Evolutionary conservation across 37 sponge, comb jelly and placozoan species (phyloP), one percentile per base, ranked within the genome.

Genomic region (Halichondria panicea): DNA sequence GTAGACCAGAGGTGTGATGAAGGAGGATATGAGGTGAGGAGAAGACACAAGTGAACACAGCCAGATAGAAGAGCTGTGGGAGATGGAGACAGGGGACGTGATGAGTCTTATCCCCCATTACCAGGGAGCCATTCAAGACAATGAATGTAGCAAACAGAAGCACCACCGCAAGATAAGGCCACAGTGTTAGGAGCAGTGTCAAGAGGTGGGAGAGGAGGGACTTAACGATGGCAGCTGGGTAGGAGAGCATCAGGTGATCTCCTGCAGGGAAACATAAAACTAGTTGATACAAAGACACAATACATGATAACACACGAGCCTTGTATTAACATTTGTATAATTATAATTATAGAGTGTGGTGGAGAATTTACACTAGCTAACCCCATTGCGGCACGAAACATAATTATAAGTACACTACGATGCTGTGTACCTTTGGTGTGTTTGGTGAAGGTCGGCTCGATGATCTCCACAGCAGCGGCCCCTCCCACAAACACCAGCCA

Each of bases 401-500:
- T 6, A 52, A 30, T 5, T 31, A 52, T 4, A 72, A 35, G 25
- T 32, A 28, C 35, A 22, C 5, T 15, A 56, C 11, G 41, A 36
- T 36, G 40, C 22, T 21, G 34, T 35, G 37, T 70, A 44, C 71
- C 12, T 70, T 70, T 30, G 15, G 43, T 58, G 18, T 58, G 31
- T 39, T 57, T 58, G 41, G 32, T 41, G 21, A 74, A 57, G 21
- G 35, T 58, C 3, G 65, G 66, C 45, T 76, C 71, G n/a, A 79
- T 48, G 31, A 58, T 13, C 62, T 52, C 59, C 27, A 81, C 48
- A 19, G 32, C 80, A 11, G 63, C 81, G 52, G 67, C 58, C 4
- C 85, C 94, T 32, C 85, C 89, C 25, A 92, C 73, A 66, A 97
- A 97, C 21, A 72, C 88, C 38, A 83, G 84, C 97, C 97, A 97